phyloP scores from a whole-genome alignment of 2,113 vertebrate species.

The Danio rerio region GRCz12tu NC_133191.1:21614001-21614500 shows the following conservation, averaged over 20 bases:
- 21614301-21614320: constrained; percentile 25
- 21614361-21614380: background rate
- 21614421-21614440: background rate
- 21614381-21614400: background rate
- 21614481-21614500: constrained; percentile 20
- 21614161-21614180: background rate
- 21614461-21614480: background rate
- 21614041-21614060: constrained; percentile 6
- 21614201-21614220: constrained; percentile 30
- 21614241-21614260: constrained; percentile 40
- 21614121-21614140: constrained; percentile 33
- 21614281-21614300: constrained; percentile 51
- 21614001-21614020: constrained; percentile 53
- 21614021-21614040: constrained; percentile 25
- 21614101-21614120: constrained; percentile 20
- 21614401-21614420: background rate
- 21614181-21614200: constrained; percentile 9
- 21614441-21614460: background rate
- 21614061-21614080: constrained; percentile 23
- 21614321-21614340: background rate
- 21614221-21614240: constrained; percentile 44
- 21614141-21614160: background rate
- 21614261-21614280: constrained; percentile 24
- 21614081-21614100: constrained; percentile 35
- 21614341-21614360: background rate